A percentile compares a stretch with the other conserved stretches of the same genome.
Conservation (phyloP, 1,140 invertebrate genomes). For the Eumaeus atala region DNA sequence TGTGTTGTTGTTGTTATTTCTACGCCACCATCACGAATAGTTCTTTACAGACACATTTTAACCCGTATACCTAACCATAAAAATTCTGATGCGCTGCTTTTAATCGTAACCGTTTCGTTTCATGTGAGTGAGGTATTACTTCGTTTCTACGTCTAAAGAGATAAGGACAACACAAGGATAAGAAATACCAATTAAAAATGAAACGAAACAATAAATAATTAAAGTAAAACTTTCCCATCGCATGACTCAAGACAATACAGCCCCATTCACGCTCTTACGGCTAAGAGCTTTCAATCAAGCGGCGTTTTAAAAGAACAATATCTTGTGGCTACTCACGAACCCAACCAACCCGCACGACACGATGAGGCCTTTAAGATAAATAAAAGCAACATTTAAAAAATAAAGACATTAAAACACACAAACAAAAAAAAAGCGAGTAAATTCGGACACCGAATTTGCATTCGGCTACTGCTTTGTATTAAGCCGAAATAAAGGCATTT, state of each 20-base stretch:
- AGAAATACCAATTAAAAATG: conserved; percentile 2
- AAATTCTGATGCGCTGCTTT: too few species aligned
- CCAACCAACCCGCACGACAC: conserved; percentile 53
- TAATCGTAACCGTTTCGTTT: too few species aligned
- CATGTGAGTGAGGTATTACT: too few species aligned
- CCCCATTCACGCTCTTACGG: conserved; percentile 25
- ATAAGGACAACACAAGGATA: too few species aligned
- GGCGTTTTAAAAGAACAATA: conserved; percentile 53
- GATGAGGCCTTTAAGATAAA: conserved; percentile 36
- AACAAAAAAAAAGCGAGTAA: not conserved
- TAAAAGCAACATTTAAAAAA: conserved; percentile 28
- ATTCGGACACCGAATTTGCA: conserved; percentile 28
- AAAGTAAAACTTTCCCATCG: conserved; percentile 24
- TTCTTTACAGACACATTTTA: too few species aligned
- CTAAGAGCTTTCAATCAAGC: conserved; percentile 53
- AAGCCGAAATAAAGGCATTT: conserved; percentile 13
- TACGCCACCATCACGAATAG: too few species aligned
- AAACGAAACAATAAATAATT: conserved; percentile 1
- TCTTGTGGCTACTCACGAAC: conserved; percentile 49
- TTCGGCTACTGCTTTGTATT: conserved; percentile 34
- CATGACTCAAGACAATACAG: conserved; percentile 32
- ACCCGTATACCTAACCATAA: too few species aligned
- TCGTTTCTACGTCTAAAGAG: too few species aligned
- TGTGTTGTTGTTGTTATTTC: too few species aligned
- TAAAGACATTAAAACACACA: conserved; percentile 25